Evolutionary conservation across 2,888 invertebrate species (phyloP).

Genomic region (Nomada hirtipes): DNA sequence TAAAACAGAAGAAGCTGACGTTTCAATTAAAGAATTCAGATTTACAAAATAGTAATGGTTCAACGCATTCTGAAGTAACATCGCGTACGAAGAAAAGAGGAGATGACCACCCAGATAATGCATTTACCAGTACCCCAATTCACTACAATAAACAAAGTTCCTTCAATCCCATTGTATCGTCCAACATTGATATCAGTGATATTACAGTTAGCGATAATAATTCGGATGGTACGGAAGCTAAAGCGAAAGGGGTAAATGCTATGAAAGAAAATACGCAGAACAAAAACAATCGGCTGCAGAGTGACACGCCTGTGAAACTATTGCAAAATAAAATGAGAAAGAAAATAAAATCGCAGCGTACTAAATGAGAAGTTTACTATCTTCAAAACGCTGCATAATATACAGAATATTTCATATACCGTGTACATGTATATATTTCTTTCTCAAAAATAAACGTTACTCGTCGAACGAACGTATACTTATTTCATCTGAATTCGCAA

Average conservation of each 20-base stretch:
- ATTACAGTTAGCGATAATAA: slow-evolving; percentile 27
- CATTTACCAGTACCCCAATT: slow-evolving; percentile 58
- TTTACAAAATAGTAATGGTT: not conserved
- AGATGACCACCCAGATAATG: not conserved
- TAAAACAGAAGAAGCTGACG: slow-evolving; percentile 46
- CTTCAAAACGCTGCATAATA: not conserved
- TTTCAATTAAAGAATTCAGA: slow-evolving; percentile 7
- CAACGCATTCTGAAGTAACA: not conserved
- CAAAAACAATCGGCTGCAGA: not conserved
- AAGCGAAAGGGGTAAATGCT: not conserved
- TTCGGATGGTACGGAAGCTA: not conserved
- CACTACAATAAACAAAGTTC: not conserved
- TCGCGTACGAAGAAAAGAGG: not conserved
- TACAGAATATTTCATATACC: not conserved
- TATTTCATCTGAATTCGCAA: slow-evolving; percentile 10
- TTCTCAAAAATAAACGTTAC: slow-evolving; percentile 22
- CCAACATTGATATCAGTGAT: slow-evolving; percentile 18
- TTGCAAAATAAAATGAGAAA: not conserved
- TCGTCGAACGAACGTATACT: not conserved
- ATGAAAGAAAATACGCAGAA: not conserved
- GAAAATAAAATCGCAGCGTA: not conserved
- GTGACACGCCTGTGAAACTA: not conserved
- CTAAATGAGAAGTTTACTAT: not conserved
- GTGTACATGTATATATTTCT: slow-evolving; percentile 5
- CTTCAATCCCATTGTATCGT: not conserved